Conservation (phyloP, 1,140 invertebrate species). For the Planococcus citri region DNA sequence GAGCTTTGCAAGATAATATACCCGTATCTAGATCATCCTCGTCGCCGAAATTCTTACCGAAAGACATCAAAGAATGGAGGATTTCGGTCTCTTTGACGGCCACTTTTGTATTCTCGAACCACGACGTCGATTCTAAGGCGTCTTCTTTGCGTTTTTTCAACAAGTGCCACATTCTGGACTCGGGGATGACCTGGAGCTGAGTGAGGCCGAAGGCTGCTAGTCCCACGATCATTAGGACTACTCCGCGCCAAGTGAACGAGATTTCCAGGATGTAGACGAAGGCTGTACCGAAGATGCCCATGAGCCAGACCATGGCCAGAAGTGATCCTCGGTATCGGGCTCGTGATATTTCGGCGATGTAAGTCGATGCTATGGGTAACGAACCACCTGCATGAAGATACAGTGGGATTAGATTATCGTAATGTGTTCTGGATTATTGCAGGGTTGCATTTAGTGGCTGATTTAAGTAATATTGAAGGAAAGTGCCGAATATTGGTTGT, state of each 20-base stretch:
- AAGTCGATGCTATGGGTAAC: neutral
- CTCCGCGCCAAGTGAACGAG: neutral
- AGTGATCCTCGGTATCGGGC: neutral
- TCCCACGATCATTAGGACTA: neutral
- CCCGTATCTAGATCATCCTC: neutral
- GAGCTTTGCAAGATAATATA: neutral
- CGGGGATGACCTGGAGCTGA: neutral
- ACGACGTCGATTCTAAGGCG: neutral
- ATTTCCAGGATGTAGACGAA: neutral
- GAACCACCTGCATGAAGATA: neutral
- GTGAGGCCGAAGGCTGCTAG: neutral
- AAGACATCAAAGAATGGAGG: neutral
- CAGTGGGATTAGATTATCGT: too few species aligned
- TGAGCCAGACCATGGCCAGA: neutral
- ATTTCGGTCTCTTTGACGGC: neutral
- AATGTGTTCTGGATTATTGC: too few species aligned
- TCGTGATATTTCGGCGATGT: neutral
- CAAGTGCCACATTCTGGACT: neutral
- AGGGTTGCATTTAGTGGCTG: too few species aligned
- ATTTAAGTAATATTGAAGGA: too few species aligned
- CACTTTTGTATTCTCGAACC: neutral
- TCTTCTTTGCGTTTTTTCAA: neutral
- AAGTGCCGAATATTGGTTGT: too few species aligned
- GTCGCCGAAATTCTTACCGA: neutral
- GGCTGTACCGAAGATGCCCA: neutral